Evolutionary conservation across 2,888 invertebrate genomes (phyloP).

Genomic region (Dione juno): DNA sequence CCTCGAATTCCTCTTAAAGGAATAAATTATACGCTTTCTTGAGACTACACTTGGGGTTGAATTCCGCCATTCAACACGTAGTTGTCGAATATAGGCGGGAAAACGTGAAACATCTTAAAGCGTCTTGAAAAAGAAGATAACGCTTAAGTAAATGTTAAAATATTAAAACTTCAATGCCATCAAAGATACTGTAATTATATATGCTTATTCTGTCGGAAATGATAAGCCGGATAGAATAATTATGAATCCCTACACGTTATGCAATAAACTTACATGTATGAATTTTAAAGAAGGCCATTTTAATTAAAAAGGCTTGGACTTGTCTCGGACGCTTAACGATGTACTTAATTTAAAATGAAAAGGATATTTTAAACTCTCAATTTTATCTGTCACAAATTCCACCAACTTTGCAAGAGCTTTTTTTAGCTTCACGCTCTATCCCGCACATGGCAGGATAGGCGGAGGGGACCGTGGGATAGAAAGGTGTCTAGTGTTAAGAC

Average conservation of each 20-base stretch:
- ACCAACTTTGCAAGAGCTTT: neutral
- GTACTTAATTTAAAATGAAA: neutral
- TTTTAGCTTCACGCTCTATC: too few species aligned
- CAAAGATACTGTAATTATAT: neutral
- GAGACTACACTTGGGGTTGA: too few species aligned
- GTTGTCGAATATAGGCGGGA: too few species aligned
- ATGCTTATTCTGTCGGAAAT: neutral
- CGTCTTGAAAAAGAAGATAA: too few species aligned
- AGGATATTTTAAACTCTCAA: neutral
- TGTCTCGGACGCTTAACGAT: neutral
- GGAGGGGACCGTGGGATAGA: too few species aligned
- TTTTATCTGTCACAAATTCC: neutral
- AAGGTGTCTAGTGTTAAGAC: too few species aligned
- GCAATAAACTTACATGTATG: slow-evolving; percentile 3
- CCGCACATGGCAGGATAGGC: too few species aligned
- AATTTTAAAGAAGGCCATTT: neutral
- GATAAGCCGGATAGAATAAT: slow-evolving; percentile 6
- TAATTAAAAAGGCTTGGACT: neutral
- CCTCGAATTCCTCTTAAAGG: too few species aligned
- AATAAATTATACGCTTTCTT: too few species aligned
- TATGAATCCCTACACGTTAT: slow-evolving; percentile 5
- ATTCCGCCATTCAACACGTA: too few species aligned
- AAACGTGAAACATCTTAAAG: too few species aligned
- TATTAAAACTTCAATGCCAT: neutral
- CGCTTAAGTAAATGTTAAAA: neutral